Conservation (phyloP, 1,140 invertebrate species). For the Aethina tumida region DNA sequence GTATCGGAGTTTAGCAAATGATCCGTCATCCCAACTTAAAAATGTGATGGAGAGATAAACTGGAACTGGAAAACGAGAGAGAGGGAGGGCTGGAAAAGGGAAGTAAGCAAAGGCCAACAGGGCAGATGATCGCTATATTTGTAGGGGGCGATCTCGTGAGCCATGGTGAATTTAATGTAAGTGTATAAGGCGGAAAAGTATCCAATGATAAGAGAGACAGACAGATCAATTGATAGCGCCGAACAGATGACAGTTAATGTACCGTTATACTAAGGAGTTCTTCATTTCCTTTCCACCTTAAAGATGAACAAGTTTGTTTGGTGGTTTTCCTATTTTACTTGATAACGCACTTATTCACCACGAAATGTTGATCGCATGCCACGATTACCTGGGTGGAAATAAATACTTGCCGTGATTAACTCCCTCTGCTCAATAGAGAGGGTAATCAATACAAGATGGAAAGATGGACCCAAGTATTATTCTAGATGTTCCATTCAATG, state of each 20-base stretch:
- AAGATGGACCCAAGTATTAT: too few relatives aligned
- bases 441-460: too few relatives aligned
- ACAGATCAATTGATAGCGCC: constrained; percentile 33
- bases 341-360: too few relatives aligned
- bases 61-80: constrained; percentile 9
- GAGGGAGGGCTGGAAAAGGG: constrained; percentile 7
- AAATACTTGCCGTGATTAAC: too few relatives aligned
- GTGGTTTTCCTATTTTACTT: constrained; percentile 17
- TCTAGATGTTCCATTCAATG: too few relatives aligned
- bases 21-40: constrained; percentile 12
- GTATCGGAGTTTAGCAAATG: constrained; percentile 20
- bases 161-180: constrained; percentile 26
- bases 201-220: constrained; percentile 33
- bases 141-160: constrained; percentile 11
- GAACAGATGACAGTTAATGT: constrained; percentile 33
- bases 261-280: constrained; percentile 20
- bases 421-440: too few relatives aligned
- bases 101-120: too few relatives aligned
- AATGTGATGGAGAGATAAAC: constrained; percentile 19
- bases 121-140: constrained; percentile 19
- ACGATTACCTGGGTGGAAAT: too few relatives aligned
- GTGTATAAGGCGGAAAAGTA: constrained; percentile 33
- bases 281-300: constrained; percentile 28
- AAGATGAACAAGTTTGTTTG: constrained; percentile 19
- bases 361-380: too few relatives aligned